Conservation (phyloP, 2,888 invertebrate species). For the Hydropsyche betteni region DNA sequence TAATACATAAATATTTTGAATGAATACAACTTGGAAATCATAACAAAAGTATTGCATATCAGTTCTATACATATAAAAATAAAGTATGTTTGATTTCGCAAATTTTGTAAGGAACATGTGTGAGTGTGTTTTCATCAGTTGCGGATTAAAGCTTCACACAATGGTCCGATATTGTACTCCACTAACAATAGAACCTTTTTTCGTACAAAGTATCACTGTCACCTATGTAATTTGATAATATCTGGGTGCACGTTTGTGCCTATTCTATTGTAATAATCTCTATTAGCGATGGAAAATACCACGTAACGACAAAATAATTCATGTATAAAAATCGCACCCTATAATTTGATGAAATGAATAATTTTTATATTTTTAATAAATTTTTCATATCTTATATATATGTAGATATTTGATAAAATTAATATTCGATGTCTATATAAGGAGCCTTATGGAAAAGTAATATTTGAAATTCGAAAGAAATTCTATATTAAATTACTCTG, state of each 20-base stretch:
- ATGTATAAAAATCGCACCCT: neutral
- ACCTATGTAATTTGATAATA: constrained; percentile 50
- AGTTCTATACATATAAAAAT: neutral
- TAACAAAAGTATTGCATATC: constrained; percentile 18
- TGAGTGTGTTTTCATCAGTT: constrained; percentile 39
- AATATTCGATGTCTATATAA: too few relatives aligned
- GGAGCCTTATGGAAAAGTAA: too few relatives aligned
- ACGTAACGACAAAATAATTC: constrained; percentile 17
- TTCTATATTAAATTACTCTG: constrained; percentile 7
- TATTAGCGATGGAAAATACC: constrained; percentile 13
- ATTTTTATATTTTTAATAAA: too few relatives aligned
- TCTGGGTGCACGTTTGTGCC: neutral
- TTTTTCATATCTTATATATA: too few relatives aligned
- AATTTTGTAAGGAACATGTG: neutral
- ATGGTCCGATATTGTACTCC: constrained; percentile 32
- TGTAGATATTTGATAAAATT: too few relatives aligned
- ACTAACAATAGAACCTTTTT: constrained; percentile 31
- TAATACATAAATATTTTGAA: constrained; percentile 17
- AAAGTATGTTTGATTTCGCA: constrained; percentile 8
- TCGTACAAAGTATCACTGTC: constrained; percentile 46
- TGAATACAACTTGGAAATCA: neutral
- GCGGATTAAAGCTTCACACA: constrained; percentile 35
- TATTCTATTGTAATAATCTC: constrained; percentile 21
- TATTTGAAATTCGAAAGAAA: neutral
- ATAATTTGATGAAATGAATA: too few relatives aligned